Evolutionary conservation across 2,113 vertebrate species (phyloP).

Genomic region (Pogona vitticeps): DNA sequence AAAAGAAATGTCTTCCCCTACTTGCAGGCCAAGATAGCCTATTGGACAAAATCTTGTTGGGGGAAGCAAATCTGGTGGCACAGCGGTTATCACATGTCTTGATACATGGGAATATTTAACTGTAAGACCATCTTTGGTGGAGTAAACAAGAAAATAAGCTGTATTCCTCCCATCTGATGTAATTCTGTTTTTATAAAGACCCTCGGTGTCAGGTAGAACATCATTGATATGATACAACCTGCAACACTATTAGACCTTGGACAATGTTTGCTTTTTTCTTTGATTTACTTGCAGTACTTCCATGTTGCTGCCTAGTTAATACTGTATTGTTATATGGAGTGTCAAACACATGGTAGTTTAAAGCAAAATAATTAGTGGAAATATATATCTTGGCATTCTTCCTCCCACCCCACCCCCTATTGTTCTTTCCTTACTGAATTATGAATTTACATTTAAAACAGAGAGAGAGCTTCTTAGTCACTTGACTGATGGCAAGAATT

Average conservation of each 20-base stretch:
- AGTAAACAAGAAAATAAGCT: not conserved
- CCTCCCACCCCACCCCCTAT: too few relatives aligned
- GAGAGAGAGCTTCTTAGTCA: too few relatives aligned
- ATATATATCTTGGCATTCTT: too few relatives aligned
- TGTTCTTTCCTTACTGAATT: too few relatives aligned
- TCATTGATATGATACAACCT: not conserved
- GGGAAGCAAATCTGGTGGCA: not conserved
- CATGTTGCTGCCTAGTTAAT: not conserved
- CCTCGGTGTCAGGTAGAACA: not conserved
- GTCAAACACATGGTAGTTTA: not conserved
- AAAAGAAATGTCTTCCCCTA: too few relatives aligned
- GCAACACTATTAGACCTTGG: not conserved
- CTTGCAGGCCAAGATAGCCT: too few relatives aligned
- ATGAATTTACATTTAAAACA: too few relatives aligned
- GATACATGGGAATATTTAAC: not conserved
- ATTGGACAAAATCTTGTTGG: too few relatives aligned
- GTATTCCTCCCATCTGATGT: not conserved
- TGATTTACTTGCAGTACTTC: not conserved
- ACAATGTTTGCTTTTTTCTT: not conserved
- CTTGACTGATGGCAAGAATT: too few relatives aligned
- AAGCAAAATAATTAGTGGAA: not conserved
- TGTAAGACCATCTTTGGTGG: not conserved
- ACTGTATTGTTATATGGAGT: not conserved
- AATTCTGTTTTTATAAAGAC: not conserved
- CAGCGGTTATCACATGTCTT: conserved; percentile 6